These are phyloP conservation scores for Bufo gargarizans DNA, from an alignment of 2,113 vertebrate genomes.

Conservation along the genomic window DNA sequence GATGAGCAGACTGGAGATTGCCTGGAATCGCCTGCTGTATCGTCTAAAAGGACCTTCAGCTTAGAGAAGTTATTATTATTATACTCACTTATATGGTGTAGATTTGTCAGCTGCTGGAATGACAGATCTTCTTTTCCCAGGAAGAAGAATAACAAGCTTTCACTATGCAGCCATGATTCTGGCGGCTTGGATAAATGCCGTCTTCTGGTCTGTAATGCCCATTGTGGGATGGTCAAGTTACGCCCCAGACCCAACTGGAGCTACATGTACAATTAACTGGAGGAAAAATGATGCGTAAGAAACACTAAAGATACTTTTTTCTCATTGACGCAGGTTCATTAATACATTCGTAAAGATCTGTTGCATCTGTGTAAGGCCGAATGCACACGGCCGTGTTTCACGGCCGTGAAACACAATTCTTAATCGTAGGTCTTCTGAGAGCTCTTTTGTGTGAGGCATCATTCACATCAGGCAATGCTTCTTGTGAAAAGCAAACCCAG, in stretches of 20 bases:
- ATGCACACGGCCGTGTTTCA: too few relatives aligned
- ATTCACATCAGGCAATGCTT: too few relatives aligned
- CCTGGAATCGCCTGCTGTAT: too few relatives aligned
- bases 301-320: background rate
- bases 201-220: constrained; percentile 95
- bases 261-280: constrained; percentile 97
- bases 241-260: constrained; percentile 92
- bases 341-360: background rate
- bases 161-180: constrained; percentile 84
- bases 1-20: too few relatives aligned
- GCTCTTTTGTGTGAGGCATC: too few relatives aligned
- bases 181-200: constrained; percentile 91
- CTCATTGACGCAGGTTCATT: background rate
- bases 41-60: too few relatives aligned
- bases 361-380: too few relatives aligned
- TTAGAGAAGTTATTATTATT: too few relatives aligned
- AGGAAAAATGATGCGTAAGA: constrained; percentile 88
- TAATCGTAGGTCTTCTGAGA: too few relatives aligned
- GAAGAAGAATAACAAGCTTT: constrained; percentile 82
- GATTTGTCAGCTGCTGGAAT: background rate
- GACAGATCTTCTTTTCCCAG: constrained; percentile 67
- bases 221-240: constrained; percentile 90
- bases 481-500: too few relatives aligned
- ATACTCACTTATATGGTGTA: background rate
- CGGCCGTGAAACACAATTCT: too few relatives aligned